Base-by-base conservation (phyloP, 1,140 invertebrate species). In the Ceratitis capitata region DNA sequence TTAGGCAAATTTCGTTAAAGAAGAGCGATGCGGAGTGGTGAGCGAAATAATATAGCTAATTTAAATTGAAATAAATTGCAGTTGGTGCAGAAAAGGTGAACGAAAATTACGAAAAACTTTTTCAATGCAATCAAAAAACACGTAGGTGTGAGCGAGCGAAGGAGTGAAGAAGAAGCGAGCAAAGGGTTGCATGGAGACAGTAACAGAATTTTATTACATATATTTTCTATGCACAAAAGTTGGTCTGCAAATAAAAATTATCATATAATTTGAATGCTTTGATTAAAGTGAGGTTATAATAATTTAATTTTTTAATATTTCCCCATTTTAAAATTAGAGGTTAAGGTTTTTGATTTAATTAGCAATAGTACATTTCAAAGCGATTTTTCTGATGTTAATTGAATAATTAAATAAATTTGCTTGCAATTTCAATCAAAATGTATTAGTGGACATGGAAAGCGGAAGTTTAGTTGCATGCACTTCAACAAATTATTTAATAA, bases 61-160 rank as follows among this genome's bases (percentile, higher is more conserved):
- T 78, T 26, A 78, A 78, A 78, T 78, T 78, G 69, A 78, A 78
- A 78, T 78, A 78, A 78, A 78, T 78, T 78, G 69, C 69, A 78
- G 39, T 78, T n/a, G 23, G 39, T n/a, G n/a, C n/a, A n/a, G n/a
- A n/a, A n/a, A 42, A 39, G 69, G 42, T 78, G 19, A 45, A 78
- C 23, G 69, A 78, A 78, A 69, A 69, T 69, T 16, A 35, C 26
- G 69, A 45, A 78, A 45, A 78, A 78, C 32, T 78, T 78, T 78
- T 78, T n/a, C 69, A 78, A 39, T 78, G 69, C 69, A 45, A 78
- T 78, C 39, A 45, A 78, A 42, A 39, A 45, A 32, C 32, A 45
- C 6, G 7, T 1, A 2, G n/a, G 19, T n/a, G n/a, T 42, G 19
- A 5, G 39, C 39, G 3, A 19, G 42, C 32, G 26, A 26, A 45